These are phyloP conservation scores for Sminthurinus aureus DNA, from an alignment of 2,888 invertebrate genomes.

Conservation along the genomic window DNA sequence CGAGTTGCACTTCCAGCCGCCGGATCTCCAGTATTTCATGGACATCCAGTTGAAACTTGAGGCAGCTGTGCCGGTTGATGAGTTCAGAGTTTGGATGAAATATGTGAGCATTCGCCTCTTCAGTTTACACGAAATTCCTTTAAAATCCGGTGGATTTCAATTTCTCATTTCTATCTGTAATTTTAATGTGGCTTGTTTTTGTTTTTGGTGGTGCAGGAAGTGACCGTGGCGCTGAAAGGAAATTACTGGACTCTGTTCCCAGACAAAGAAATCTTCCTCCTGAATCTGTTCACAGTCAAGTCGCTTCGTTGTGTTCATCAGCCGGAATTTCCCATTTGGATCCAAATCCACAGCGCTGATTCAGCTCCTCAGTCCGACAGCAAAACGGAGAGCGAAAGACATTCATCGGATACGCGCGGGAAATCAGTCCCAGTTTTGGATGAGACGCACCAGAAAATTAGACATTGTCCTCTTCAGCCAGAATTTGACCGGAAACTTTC, in stretches of 20 bases:
- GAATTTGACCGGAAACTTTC: neutral
- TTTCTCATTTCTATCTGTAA: too few species aligned
- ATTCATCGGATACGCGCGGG: too few species aligned
- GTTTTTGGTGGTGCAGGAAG: too few species aligned
- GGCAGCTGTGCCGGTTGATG: neutral
- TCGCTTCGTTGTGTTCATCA: conserved; percentile 49
- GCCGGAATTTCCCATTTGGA: conserved; percentile 48
- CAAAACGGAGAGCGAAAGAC: neutral
- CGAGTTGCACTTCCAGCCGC: conserved; percentile 47
- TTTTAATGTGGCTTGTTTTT: neutral
- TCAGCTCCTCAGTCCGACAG: too few species aligned
- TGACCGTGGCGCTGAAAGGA: conserved; percentile 2
- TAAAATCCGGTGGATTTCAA: neutral
- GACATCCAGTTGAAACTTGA: neutral
- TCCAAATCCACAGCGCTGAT: conserved; percentile 42
- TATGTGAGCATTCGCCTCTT: too few species aligned
- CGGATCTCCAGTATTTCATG: conserved; percentile 22
- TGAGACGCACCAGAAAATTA: neutral
- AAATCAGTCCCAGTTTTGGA: too few species aligned
- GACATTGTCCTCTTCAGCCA: conserved; percentile 5
- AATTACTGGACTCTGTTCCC: neutral
- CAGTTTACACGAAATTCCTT: too few species aligned
- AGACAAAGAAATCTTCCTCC: conserved; percentile 36
- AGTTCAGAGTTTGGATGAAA: conserved; percentile 39
- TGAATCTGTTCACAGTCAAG: conserved; percentile 49